phyloP scores from a whole-genome alignment of 2,888 invertebrate species.

The Acleris sparsana region DNA sequence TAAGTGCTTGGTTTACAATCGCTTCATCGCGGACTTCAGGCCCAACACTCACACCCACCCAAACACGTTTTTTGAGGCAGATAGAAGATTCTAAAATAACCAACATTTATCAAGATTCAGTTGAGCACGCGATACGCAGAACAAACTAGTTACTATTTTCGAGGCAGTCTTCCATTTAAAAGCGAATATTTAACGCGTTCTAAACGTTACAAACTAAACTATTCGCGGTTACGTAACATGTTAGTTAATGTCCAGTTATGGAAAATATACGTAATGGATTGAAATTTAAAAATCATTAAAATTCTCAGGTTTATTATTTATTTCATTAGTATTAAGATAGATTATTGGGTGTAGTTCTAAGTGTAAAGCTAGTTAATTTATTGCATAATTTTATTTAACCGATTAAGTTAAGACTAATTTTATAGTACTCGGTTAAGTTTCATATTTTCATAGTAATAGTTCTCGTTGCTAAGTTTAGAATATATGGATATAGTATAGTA shows the following conservation, averaged over 20 bases:
- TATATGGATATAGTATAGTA: neutral
- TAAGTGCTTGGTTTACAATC: too few relatives aligned
- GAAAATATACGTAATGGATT: slow-evolving; percentile 19
- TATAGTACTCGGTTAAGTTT: too few relatives aligned
- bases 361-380: slow-evolving; percentile 20
- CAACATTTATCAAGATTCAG: neutral
- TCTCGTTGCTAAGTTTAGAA: slow-evolving; percentile 1
- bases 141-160: slow-evolving; percentile 1
- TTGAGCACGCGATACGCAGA: neutral
- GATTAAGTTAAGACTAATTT: neutral
- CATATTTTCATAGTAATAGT: too few relatives aligned
- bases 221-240: slow-evolving; percentile 18
- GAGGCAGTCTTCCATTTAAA: neutral
- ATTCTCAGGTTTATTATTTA: slow-evolving; percentile 20
- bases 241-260: slow-evolving; percentile 5
- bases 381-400: slow-evolving; percentile 21
- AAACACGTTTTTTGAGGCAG: neutral
- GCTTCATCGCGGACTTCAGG: too few relatives aligned
- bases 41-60: neutral
- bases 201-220: neutral
- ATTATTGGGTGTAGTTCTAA: slow-evolving; percentile 31
- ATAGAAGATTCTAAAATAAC: neutral
- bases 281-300: slow-evolving; percentile 26
- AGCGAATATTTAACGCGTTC: neutral
- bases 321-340: slow-evolving; percentile 31